Percentiles rank a stretch among this genome's conserved stretches.
phyloP scores from a whole-genome alignment of 2,888 invertebrate species.

The Belgica antarctica region DNA sequence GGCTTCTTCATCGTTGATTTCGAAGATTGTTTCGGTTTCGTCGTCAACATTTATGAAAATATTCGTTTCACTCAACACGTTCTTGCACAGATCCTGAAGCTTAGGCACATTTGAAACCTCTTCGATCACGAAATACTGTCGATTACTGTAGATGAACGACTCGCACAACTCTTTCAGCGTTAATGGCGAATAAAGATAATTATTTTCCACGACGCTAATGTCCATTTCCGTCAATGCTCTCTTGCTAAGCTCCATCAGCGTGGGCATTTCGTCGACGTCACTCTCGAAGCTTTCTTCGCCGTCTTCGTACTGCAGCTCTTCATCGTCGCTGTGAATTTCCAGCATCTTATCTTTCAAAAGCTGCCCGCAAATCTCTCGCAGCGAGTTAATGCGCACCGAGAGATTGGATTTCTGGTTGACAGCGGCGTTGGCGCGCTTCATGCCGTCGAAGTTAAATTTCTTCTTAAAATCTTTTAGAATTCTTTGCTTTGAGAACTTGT shows the following conservation, averaged over 20 bases:
- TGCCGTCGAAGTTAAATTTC: slow-evolving; percentile 34
- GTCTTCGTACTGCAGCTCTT: not conserved
- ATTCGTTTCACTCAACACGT: slow-evolving; percentile 32
- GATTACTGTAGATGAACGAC: slow-evolving; percentile 28
- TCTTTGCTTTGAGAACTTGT: slow-evolving; percentile 36
- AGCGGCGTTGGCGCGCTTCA: not conserved
- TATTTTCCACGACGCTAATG: slow-evolving; percentile 10
- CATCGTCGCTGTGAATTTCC: not conserved
- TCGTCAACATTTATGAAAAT: slow-evolving; percentile 39
- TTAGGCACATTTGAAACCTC: slow-evolving; percentile 35
- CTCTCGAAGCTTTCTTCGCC: not conserved
- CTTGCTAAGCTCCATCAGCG: slow-evolving; percentile 39
- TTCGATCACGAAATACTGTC: slow-evolving; percentile 36
- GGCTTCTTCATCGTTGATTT: slow-evolving; percentile 15
- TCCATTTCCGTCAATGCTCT: slow-evolving; percentile 26
- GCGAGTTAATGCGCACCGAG: slow-evolving; percentile 12
- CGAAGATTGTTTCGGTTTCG: not conserved
- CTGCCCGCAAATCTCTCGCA: slow-evolving; percentile 26
- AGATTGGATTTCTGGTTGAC: slow-evolving; percentile 27
- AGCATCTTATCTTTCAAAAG: slow-evolving; percentile 11
- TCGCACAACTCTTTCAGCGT: slow-evolving; percentile 35
- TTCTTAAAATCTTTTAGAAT: slow-evolving; percentile 39
- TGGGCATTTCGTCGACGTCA: slow-evolving; percentile 3
- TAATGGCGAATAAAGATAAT: slow-evolving; percentile 25
- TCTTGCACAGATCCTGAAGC: slow-evolving; percentile 37